Evolutionary conservation across 2,113 vertebrate species (phyloP).

Genomic region (Erythrolamprus reginae): DNA sequence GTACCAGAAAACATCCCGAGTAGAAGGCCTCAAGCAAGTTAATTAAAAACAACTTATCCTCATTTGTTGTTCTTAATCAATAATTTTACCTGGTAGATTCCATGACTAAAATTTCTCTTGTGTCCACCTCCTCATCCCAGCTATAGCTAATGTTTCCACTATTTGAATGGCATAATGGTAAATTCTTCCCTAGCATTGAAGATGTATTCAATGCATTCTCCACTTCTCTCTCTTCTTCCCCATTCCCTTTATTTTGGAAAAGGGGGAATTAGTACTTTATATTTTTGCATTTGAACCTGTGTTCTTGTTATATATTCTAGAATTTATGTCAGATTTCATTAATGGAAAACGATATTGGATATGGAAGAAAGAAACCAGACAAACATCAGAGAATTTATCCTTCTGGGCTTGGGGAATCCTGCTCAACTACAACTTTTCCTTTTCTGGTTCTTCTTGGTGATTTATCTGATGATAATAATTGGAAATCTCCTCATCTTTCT

Average conservation of each 20-base stretch:
- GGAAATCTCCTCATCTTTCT: constrained; percentile 29
- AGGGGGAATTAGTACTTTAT: background rate
- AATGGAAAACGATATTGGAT: background rate
- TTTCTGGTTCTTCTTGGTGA: constrained; percentile 38
- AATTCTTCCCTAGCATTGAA: background rate
- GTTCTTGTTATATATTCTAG: background rate
- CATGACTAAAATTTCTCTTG: background rate
- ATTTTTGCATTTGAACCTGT: background rate
- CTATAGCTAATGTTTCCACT: background rate
- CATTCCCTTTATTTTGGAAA: background rate
- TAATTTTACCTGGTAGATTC: background rate
- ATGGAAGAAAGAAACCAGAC: background rate
- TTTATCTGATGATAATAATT: constrained; percentile 6
- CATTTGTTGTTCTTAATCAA: background rate
- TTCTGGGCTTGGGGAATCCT: constrained; percentile 42
- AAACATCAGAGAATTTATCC: constrained; percentile 38
- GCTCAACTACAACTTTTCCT: constrained; percentile 18
- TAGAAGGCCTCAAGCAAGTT: background rate
- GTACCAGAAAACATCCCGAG: background rate
- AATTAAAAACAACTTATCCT: background rate
- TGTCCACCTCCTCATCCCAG: background rate
- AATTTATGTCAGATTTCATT: background rate
- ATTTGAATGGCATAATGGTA: background rate
- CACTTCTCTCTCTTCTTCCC: background rate
- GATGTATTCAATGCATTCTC: background rate